Base-by-base conservation (phyloP, 2,888 invertebrate species). In the Heliconius aoede region DNA sequence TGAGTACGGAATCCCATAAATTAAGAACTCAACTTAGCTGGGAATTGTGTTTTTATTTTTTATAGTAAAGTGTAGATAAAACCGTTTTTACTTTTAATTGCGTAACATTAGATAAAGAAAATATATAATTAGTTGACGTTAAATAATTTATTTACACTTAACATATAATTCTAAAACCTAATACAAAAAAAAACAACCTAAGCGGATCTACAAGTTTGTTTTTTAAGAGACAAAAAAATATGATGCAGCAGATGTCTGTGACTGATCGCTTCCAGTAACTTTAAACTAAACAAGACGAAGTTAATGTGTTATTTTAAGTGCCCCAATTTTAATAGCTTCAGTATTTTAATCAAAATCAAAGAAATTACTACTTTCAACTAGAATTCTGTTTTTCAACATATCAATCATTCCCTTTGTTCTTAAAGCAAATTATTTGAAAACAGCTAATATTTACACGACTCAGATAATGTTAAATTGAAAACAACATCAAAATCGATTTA, bases 201-300 rank as follows among this genome's bases (percentile, higher is more conserved):
- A 18, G 28, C 28, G 46, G 30, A 55, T 24, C 28, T 18, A 68
- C 7, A 30, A 28, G 11, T 51, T 55, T 69, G 30, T 69, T 51
- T 30, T 28, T 30, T 11, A n/a, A 30, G 15, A 55, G 7, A 51
- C 15, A 55, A 32, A 55, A 46, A 69, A 69, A 68, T 30, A 51
- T 11, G 26, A 28, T n/a, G 69, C 69, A 24, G 55, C 69, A 69
- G 69, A 69, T 69, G 69, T 69, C 55, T 55, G 55, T 21, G 55
- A 15, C 28, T 58, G 71, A 60, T 72, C 60, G 60, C 26, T 72
- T 26, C 72, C 36, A 72, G 60, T 72, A 24, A 61, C 72, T 72
- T 51, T 64, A 69, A 73, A 64, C 74, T 60, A 60, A 72, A 61
- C 61, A 61, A 72, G 18, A 5, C 61, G n/a, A 18, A 36, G 69